Conservation (phyloP, 2,888 invertebrate genomes). For the Ichneumoninae sp. region DNA sequence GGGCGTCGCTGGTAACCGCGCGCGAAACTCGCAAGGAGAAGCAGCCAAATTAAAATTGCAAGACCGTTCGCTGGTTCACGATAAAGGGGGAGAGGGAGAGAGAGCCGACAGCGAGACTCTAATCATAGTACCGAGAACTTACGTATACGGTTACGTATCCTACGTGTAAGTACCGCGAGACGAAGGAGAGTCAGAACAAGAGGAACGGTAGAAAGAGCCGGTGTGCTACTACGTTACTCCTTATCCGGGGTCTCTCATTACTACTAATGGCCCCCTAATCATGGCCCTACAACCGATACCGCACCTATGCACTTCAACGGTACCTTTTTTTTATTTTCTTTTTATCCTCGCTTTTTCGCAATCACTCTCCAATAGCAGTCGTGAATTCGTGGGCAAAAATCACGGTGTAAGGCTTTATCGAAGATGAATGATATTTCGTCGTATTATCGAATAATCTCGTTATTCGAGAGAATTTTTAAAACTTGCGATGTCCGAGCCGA, state of each 20-base stretch:
- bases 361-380: constrained; percentile 50
- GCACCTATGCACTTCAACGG: constrained; percentile 47
- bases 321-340: constrained; percentile 28
- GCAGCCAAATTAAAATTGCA: constrained; percentile 69
- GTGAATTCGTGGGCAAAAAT: constrained; percentile 36
- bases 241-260: constrained; percentile 79
- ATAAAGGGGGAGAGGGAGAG: constrained; percentile 44
- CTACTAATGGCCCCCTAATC: constrained; percentile 81
- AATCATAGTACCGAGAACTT: constrained; percentile 63
- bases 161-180: constrained; percentile 37
- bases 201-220: constrained; percentile 55
- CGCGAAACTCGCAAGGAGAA: constrained; percentile 57
- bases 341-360: constrained; percentile 41
- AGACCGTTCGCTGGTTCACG: constrained; percentile 57
- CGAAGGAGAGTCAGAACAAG: constrained; percentile 46
- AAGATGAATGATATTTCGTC: constrained; percentile 58
- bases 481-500: no score
- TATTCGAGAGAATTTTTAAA: neutral
- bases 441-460: neutral
- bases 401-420: constrained; percentile 19
- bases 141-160: constrained; percentile 52
- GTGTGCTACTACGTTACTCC: constrained; percentile 81
- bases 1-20: constrained; percentile 45
- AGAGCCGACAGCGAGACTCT: constrained; percentile 45
- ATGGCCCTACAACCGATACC: constrained; percentile 70